Evolutionary conservation across 2,888 invertebrate genomes (phyloP).

Genomic region (Sinhomidia bicolor): DNA sequence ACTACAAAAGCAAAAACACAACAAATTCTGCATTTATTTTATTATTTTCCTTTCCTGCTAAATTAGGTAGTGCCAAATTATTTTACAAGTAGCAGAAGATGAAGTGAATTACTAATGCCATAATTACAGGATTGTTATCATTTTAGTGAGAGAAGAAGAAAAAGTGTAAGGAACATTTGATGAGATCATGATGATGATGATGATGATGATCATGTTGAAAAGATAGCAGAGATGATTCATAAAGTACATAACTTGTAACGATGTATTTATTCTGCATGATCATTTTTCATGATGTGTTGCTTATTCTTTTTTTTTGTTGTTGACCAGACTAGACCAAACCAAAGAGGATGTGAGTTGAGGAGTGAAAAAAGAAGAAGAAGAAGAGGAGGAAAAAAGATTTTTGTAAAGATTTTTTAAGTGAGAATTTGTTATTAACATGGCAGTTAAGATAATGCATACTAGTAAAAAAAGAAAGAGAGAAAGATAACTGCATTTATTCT

Average conservation of each 20-base stretch:
- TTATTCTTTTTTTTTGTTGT: too few species aligned
- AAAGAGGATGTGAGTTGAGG: too few species aligned
- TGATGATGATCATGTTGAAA: neutral
- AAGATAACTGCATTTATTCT: neutral
- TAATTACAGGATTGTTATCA: constrained; percentile 2
- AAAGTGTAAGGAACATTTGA: neutral
- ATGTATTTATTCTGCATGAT: neutral
- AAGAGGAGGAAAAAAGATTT: neutral
- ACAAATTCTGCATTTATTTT: too few species aligned
- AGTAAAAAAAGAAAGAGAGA: neutral
- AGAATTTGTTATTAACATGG: too few species aligned
- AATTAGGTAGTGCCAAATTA: neutral
- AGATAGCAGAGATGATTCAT: too few species aligned
- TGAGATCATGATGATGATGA: neutral
- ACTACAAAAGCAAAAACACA: neutral
- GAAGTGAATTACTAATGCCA: neutral
- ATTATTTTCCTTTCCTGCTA: neutral
- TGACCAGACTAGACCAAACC: neutral
- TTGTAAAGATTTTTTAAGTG: neutral
- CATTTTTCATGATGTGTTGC: neutral
- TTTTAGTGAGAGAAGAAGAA: constrained; percentile 3
- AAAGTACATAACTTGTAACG: constrained; percentile 2
- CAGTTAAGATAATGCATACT: too few species aligned
- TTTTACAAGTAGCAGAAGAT: neutral
- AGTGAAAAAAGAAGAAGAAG: neutral